Conservation (phyloP, 2,113 vertebrate genomes). For the Steatornis caripensis region DNA sequence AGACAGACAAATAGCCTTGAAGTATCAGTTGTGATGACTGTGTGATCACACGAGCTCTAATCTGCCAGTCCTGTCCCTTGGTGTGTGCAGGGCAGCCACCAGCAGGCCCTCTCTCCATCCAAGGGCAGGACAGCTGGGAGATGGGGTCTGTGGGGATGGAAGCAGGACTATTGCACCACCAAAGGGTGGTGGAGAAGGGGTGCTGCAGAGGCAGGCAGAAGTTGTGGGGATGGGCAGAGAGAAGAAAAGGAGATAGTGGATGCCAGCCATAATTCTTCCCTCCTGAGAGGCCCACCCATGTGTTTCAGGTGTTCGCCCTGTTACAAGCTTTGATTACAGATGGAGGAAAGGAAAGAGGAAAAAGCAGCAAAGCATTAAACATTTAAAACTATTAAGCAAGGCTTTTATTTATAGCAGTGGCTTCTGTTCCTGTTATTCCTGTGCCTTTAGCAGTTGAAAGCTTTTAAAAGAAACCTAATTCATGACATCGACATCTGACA, state of each 20-base stretch:
- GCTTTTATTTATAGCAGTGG: background rate
- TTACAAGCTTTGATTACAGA: background rate
- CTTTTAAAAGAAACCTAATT: background rate
- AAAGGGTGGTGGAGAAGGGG: background rate
- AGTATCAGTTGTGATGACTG: background rate
- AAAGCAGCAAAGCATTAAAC: background rate
- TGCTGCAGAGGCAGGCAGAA: background rate
- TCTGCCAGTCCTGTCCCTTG: background rate
- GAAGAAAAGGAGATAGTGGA: background rate
- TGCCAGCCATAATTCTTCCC: background rate
- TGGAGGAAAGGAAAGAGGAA: background rate
- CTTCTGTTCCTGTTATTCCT: background rate
- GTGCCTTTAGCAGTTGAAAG: background rate
- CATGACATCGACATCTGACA: background rate
- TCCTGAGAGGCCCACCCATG: background rate
- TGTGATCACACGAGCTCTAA: background rate
- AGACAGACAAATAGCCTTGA: background rate
- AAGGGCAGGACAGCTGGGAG: background rate
- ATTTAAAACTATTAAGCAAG: background rate
- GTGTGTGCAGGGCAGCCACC: background rate
- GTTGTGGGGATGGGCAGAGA: background rate
- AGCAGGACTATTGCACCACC: background rate
- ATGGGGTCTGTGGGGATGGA: background rate
- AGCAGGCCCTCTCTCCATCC: background rate
- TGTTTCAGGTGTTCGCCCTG: background rate